Base-by-base conservation (phyloP, 2,113 vertebrate species). In the Kryptolebias marmoratus region DNA sequence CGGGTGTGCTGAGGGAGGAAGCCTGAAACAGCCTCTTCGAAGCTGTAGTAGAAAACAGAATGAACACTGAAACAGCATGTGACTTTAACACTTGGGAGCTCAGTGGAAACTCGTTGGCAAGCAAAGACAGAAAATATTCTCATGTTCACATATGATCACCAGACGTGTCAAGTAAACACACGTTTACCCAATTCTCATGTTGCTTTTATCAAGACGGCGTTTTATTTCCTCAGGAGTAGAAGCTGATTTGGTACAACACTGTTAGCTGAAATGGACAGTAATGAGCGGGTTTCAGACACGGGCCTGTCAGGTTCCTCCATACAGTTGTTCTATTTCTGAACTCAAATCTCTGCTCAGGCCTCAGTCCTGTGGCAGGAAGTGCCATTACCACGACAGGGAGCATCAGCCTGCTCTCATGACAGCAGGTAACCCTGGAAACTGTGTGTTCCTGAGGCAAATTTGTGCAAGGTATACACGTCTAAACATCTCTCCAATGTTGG, bases 291-390 rank as follows among this genome's bases (percentile, higher is more conserved):
- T 79, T 71, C 60, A 77, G 56, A 62, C 2, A 60, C 55, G 14
- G 50, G 47, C 68, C 63, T 73, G 22, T 42, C 76, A 81, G 54
- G 52, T 64, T 53, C 47, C 44, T 67, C 55, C 1, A 1, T 60
- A 68, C 49, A 62, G 65, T 2, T 5, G 31, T 61, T 81, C 88
- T 86, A 83, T 87, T 87, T 87, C 73, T 79, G 68, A 73, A 65
- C 42, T 36, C 27, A 61, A 78, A 68, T 80, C 77, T 83, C 75
- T 72, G 68, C 79, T 82, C 64, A 16, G 68, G 63, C 31, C 70
- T 80, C 70, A n/a, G 74, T 13, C 61, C 64, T 72, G 67, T 79
- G 67, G 54, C 82, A 70, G 63, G 56, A 60, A 49, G 61, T 68
- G 73, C 70, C 61, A 79, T 88, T 87, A 84, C 44, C 1, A 22